Conservation (phyloP, 2,888 invertebrate species). For the Lucinisca nassula region DNA sequence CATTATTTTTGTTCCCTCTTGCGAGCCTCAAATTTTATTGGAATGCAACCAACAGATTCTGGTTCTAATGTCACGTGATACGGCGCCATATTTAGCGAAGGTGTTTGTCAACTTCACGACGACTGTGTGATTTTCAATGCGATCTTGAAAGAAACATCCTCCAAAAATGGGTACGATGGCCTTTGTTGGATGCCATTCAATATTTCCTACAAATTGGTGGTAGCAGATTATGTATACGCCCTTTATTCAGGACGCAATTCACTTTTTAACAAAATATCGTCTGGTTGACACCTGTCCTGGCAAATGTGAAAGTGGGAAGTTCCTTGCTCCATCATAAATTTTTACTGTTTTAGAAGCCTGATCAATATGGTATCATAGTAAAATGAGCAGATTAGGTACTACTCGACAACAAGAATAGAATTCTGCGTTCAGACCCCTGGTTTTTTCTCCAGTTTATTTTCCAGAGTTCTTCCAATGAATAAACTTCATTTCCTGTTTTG, state of each 20-base stretch:
- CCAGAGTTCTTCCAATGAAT: too few species aligned
- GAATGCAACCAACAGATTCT: constrained; percentile 10
- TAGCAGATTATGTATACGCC: not conserved
- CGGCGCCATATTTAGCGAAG: constrained; percentile 69
- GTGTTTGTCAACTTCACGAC: constrained; percentile 38
- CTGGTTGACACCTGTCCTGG: constrained; percentile 45
- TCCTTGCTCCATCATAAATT: too few species aligned
- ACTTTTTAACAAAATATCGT: constrained; percentile 9
- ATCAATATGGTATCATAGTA: not conserved
- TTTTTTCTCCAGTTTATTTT: too few species aligned
- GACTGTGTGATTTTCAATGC: not conserved
- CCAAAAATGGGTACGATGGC: not conserved
- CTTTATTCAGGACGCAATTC: not conserved
- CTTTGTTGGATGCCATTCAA: not conserved
- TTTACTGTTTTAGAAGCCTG: too few species aligned
- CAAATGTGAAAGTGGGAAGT: constrained; percentile 5
- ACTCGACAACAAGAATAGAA: too few species aligned
- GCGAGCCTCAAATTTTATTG: not conserved
- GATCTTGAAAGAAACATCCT: not conserved
- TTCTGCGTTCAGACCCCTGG: too few species aligned
- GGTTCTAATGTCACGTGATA: constrained; percentile 62
- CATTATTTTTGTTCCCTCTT: too few species aligned
- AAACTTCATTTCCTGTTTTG: too few species aligned
- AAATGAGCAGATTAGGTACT: too few species aligned
- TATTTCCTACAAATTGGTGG: not conserved